Conservation (phyloP, 2,797 vertebrate species). For the Rhinella marina region DNA sequence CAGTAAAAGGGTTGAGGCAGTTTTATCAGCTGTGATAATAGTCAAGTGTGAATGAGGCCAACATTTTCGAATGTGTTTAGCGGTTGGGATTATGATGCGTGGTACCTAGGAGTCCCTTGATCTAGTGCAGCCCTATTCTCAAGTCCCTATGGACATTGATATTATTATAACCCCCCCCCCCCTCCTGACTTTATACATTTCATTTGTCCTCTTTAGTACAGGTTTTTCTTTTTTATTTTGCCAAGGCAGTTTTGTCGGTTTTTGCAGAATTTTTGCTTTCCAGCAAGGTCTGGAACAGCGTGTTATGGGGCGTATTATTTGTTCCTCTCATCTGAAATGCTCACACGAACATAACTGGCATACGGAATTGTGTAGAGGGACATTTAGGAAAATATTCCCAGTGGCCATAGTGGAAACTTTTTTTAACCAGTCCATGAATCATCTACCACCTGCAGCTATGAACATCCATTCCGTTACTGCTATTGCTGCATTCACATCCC, state of each 20-base stretch:
- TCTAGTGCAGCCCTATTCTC: not conserved
- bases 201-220: not conserved
- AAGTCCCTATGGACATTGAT: not conserved
- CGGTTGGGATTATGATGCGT: not conserved
- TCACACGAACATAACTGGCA: not conserved
- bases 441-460: not conserved
- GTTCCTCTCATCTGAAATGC: not conserved
- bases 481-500: not conserved
- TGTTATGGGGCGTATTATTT: not conserved
- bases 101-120: not conserved
- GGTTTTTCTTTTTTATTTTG: not conserved
- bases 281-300: not conserved
- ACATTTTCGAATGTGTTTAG: no score
- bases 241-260: not conserved
- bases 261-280: constrained; percentile 1
- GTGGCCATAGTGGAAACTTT: not conserved
- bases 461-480: not conserved
- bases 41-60: no score
- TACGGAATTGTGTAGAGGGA: not conserved
- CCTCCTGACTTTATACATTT: not conserved
- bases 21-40: no score
- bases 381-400: not conserved
- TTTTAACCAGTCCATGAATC: not conserved
- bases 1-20: no score
- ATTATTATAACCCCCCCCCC: not conserved